Evolutionary conservation across 2,888 invertebrate species (phyloP).

Genomic region (Stramonita haemastoma): DNA sequence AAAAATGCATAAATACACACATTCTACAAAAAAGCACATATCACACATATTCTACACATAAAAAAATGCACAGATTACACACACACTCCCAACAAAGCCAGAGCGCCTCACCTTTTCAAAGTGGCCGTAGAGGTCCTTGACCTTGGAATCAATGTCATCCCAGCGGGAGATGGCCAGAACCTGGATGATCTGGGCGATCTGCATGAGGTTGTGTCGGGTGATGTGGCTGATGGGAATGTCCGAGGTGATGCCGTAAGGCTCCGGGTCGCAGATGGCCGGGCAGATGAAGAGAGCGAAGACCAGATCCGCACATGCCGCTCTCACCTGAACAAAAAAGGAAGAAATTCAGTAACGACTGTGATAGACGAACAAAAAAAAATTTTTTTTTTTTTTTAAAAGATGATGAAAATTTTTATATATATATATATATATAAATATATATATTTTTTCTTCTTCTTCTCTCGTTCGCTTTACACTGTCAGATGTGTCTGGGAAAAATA

Average conservation of each 20-base stretch:
- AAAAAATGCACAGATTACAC: not conserved
- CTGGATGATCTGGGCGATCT: conserved; percentile 93
- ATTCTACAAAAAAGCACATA: too few species aligned
- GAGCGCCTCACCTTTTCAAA: conserved; percentile 84
- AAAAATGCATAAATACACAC: too few species aligned
- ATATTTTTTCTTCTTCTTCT: too few species aligned
- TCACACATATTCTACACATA: not conserved
- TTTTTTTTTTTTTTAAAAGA: too few species aligned
- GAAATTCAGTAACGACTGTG: not conserved
- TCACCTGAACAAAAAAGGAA: conserved; percentile 66
- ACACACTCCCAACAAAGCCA: not conserved
- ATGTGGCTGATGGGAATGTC: conserved; percentile 94
- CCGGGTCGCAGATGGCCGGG: conserved; percentile 97
- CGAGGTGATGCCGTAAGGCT: conserved; percentile 92
- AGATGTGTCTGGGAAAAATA: too few species aligned
- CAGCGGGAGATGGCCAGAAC: conserved; percentile 91
- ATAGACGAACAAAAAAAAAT: conserved; percentile 73
- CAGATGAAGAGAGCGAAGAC: conserved; percentile 96
- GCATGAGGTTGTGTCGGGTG: conserved; percentile 87
- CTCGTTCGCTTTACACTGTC: too few species aligned
- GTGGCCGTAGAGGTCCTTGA: conserved; percentile 86
- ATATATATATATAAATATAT: too few species aligned
- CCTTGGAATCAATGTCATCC: conserved; percentile 87
- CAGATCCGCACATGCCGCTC: conserved; percentile 91
- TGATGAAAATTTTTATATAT: too few species aligned